A percentile compares a stretch with the other conserved stretches of the same genome.
Conservation (phyloP, 2,888 invertebrate genomes). For the Netelia inedita region DNA sequence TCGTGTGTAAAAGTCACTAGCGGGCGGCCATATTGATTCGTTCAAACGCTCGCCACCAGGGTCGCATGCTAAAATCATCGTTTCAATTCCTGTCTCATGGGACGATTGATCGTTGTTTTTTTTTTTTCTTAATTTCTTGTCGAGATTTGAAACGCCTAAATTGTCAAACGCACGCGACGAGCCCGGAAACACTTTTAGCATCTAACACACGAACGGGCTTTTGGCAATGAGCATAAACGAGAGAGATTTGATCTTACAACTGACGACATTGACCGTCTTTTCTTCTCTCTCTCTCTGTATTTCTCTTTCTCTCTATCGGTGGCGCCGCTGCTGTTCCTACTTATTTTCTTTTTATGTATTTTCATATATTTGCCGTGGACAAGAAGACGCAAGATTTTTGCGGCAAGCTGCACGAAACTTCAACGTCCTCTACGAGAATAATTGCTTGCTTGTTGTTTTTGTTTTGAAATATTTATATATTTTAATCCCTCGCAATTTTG, state of each 20-base stretch:
- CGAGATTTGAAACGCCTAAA: conserved; percentile 40
- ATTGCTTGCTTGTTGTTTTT: conserved; percentile 41
- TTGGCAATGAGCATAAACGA: conserved; percentile 42
- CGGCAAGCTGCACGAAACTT: conserved; percentile 43
- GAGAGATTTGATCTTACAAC: conserved; percentile 7
- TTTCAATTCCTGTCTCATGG: conserved; percentile 20
- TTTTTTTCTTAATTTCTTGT: conserved; percentile 29
- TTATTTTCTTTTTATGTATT: conserved; percentile 8
- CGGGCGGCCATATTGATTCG: not conserved
- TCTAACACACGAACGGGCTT: conserved; percentile 54
- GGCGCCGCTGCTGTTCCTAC: conserved; percentile 57
- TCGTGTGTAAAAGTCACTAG: not conserved
- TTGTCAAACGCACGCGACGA: conserved; percentile 55
- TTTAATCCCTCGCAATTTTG: conserved; percentile 23
- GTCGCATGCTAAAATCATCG: not conserved
- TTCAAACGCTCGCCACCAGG: not conserved
- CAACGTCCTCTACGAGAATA: conserved; percentile 9
- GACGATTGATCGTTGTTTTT: conserved; percentile 36
- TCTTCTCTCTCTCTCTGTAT: conserved; percentile 48
- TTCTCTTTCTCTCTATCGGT: conserved; percentile 30
- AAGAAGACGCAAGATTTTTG: conserved; percentile 10
- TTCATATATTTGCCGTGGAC: conserved; percentile 13
- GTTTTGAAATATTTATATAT: not conserved
- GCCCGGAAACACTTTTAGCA: conserved; percentile 42
- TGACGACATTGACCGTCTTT: conserved; percentile 24